Percentiles rank a stretch among this genome's conserved stretches.
These are phyloP conservation scores for Polyommatus iphigenia DNA, from an alignment of 2,888 invertebrate species.

Conservation along the genomic window DNA sequence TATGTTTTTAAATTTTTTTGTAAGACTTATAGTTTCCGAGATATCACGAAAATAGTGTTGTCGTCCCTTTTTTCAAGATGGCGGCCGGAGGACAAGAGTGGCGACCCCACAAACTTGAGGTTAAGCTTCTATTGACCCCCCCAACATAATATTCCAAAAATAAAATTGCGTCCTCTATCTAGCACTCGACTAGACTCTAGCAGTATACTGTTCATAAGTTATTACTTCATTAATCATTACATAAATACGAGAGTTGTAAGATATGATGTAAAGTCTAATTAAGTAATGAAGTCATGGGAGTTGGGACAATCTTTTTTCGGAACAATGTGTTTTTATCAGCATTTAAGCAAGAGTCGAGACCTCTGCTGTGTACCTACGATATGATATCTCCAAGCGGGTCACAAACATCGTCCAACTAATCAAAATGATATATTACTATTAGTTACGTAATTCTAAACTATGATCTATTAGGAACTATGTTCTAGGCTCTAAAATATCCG, in stretches of 20 bases:
- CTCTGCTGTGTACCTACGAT: constrained; percentile 45
- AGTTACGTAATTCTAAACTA: constrained; percentile 37
- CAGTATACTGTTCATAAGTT: background rate
- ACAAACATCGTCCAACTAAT: constrained; percentile 41
- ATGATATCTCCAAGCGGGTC: constrained; percentile 43
- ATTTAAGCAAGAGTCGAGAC: constrained; percentile 56
- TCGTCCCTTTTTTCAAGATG: no score
- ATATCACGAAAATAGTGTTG: no score
- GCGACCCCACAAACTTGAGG: no score
- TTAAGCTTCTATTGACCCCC: no score
- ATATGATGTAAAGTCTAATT: constrained; percentile 12
- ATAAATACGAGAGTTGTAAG: background rate
- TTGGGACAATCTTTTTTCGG: constrained; percentile 32
- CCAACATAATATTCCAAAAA: no score
- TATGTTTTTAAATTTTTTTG: no score
- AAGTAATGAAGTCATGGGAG: constrained; percentile 25
- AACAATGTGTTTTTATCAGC: constrained; percentile 46
- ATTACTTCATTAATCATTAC: background rate
- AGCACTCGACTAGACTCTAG: no score
- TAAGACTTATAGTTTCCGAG: no score
- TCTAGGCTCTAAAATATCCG: background rate
- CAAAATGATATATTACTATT: constrained; percentile 37
- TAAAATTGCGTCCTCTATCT: no score
- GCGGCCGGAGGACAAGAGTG: no score
- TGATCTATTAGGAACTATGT: background rate